Percentiles rank a stretch among this genome's conserved stretches.
Evolutionary conservation across 2,113 vertebrate genomes (phyloP).

Genomic region (Tor tambroides): DNA sequence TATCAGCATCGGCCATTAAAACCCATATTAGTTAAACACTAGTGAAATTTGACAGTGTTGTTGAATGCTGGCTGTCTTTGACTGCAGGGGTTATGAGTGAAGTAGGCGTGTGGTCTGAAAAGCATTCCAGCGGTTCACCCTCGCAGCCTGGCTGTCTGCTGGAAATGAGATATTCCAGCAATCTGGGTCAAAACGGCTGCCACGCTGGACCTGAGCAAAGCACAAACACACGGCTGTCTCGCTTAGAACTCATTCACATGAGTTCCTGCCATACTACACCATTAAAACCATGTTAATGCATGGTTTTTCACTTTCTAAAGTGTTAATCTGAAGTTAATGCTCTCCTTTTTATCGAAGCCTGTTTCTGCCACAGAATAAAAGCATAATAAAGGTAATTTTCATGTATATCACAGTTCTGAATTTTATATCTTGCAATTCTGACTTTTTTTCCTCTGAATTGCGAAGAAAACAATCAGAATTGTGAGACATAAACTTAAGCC

Average conservation of each 20-base stretch:
- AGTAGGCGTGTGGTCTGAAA: conserved; percentile 51
- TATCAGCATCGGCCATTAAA: neutral
- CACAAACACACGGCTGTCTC: conserved; percentile 22
- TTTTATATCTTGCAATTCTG: too few relatives aligned
- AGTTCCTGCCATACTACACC: neutral
- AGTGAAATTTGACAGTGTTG: neutral
- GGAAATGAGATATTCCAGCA: conserved; percentile 58
- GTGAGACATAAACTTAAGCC: too few relatives aligned
- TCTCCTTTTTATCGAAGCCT: too few relatives aligned
- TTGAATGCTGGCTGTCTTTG: neutral
- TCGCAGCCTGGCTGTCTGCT: conserved; percentile 65
- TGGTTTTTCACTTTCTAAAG: neutral
- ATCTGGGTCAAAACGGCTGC: conserved; percentile 39
- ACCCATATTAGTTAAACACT: neutral
- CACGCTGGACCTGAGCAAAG: conserved; percentile 42
- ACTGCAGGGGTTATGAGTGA: conserved; percentile 31
- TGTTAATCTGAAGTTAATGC: neutral
- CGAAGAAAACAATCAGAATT: too few relatives aligned
- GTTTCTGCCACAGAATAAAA: too few relatives aligned
- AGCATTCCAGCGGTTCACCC: conserved; percentile 67
- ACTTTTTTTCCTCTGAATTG: too few relatives aligned
- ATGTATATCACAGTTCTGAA: too few relatives aligned
- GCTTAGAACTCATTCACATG: conserved; percentile 26
- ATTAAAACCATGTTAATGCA: neutral
- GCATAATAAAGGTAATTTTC: too few relatives aligned